Base-by-base conservation (phyloP, 2,888 invertebrate species). In the Tuberolachnus salignus region DNA sequence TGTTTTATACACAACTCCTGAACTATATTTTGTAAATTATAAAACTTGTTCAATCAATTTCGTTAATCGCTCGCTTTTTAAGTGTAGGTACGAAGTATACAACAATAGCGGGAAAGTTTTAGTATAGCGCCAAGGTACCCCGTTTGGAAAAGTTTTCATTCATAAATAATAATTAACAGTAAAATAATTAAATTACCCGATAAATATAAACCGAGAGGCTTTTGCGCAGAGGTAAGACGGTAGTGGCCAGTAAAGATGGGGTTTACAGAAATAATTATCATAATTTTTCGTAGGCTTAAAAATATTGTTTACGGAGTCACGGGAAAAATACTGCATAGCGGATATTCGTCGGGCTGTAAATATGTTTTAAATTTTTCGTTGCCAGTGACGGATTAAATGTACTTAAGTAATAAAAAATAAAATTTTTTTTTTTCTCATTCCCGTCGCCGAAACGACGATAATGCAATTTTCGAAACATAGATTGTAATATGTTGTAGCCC, bases 91-190 rank as follows among this genome's bases (percentile, higher is more conserved):
- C 0, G 1, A 34, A n/a, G 14, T 26, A 19, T 49, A n/a, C n/a
- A 59, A 49, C 26, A 59, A 19, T 59, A 57, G 23, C n/a, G 14
- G n/a, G n/a, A 71, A 71, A 71, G 71, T 71, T 71, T 71, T 57
- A 71, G n/a, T n/a, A n/a, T n/a, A n/a, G n/a, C 19, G n/a, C n/a
- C 19, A 59, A 11, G 26, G 46, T 26, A 8, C 26, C 1, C n/a
- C 16, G n/a, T n/a, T n/a, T 49, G 14, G 26, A 57, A 72, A 72
- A 72, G 71, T 59, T 72, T 49, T 44, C 19, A 23, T 72, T 59
- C 57, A 59, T 72, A 26, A 72, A 49, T 71, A 59, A 59, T 71
- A 59, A 71, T 72, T 59, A 59, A 59, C 46, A 59, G 59, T 26
- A 26, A 59, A 59, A 72, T 72, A 72, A 59, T 71, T 46, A 57